Percentiles rank a stretch among this genome's conserved stretches.
Evolutionary conservation across 2,113 vertebrate genomes (phyloP).

Genomic region (Physeter macrocephalus): DNA sequence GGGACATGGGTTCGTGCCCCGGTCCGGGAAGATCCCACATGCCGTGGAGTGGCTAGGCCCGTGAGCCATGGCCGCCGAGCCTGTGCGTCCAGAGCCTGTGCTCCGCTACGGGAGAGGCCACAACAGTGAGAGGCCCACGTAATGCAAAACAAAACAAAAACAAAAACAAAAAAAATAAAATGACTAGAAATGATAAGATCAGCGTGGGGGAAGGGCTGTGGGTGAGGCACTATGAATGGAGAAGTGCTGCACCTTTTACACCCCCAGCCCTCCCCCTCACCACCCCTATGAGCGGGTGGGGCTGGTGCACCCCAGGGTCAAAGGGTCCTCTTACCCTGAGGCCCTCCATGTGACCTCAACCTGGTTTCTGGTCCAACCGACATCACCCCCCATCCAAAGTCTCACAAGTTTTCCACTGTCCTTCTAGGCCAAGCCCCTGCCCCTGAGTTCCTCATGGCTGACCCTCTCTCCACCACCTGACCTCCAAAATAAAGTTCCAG

Average conservation of each 20-base stretch:
- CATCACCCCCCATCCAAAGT: neutral
- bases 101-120: too few species aligned
- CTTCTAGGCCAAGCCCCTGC: neutral
- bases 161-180: neutral
- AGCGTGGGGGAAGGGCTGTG: neutral
- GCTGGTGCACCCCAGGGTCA: neutral
- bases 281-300: too few species aligned
- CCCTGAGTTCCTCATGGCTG: neutral
- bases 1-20: too few species aligned
- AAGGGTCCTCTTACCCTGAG: neutral
- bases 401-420: neutral
- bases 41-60: too few species aligned
- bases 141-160: too few species aligned
- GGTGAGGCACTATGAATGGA: neutral
- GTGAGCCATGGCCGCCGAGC: too few species aligned
- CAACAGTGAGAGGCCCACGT: too few species aligned
- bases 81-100: too few species aligned
- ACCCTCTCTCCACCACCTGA: neutral
- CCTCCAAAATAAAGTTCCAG: neutral
- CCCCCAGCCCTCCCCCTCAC: neutral
- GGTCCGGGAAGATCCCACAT: too few species aligned
- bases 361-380: neutral
- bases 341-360: neutral
- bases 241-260: neutral
- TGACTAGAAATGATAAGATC: constrained; percentile 5